Base-by-base conservation (phyloP, 2,888 invertebrate species). In the Leucophenga montana region DNA sequence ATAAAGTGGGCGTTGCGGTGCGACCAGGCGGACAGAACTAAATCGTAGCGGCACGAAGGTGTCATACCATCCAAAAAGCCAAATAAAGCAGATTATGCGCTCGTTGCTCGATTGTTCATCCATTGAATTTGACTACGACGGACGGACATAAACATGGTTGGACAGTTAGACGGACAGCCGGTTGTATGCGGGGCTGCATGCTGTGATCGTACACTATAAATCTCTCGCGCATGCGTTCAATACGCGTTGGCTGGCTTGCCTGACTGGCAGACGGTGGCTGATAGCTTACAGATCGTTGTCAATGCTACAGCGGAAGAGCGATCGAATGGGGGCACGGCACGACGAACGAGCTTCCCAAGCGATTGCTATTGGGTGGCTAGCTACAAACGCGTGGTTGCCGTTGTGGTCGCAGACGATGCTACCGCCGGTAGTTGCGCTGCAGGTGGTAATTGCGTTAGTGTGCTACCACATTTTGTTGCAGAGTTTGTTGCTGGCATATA, bases 351-450 rank as follows among this genome's bases (percentile, higher is more conserved):
- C 39, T 39, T 39, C 39, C 11, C 39, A 39, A 39, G 39, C 39
- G 11, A 39, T 5, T 39, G 39, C 8, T 5, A 39, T 39, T 11
- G 39, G 11, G 8, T 39, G 39, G 39, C 85, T 85, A 79, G 78
- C 71, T 77, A 75, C 80, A 77, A 62, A 46, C 14, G 57, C 59
- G 39, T 44, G 54, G n/a, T 44, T 56, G 66, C 44, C 64, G 71
- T 66, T 61, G 68, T 56, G 56, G 65, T 56, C 65, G 59, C 57
- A 9, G 67, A 2, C 27, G 27, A 27, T 27, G 27, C 53, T 16
- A 53, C 46, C 64, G 57, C 64, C 16, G 33, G 53, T 71, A 50
- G 64, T 83, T 75, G 65, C 65, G 16, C 65, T 50, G 69, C 64
- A 73, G 70, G 73, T 73, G 73, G 73, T 50, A 65, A 67, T 39